A percentile compares a stretch with the other conserved stretches of the same genome.
Conservation (phyloP, 64 coral and sea anemone genomes). For the Dendronephthya gigantea region DNA sequence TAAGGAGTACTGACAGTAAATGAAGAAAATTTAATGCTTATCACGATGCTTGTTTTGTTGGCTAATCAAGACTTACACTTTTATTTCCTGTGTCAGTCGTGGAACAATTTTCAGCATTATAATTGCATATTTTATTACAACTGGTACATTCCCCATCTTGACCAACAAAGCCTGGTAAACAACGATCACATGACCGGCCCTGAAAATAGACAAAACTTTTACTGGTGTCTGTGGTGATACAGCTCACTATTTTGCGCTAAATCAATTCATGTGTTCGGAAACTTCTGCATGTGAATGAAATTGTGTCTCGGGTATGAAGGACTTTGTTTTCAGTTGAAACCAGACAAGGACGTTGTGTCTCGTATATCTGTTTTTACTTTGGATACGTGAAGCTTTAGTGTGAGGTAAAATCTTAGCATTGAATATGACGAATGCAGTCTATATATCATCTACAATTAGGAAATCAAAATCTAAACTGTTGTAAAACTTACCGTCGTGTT, state of each 20-base stretch:
- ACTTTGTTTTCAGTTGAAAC: too few species aligned
- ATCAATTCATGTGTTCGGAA: too few species aligned
- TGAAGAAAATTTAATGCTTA: neutral
- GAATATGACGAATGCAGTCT: too few species aligned
- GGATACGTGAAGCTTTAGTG: too few species aligned
- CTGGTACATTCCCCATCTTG: slow-evolving; percentile 61
- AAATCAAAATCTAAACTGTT: neutral
- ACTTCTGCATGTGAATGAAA: too few species aligned
- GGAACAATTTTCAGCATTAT: slow-evolving; percentile 68
- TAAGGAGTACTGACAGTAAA: neutral
- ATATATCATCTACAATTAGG: too few species aligned
- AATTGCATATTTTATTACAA: slow-evolving; percentile 51
- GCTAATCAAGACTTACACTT: neutral
- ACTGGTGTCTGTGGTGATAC: neutral
- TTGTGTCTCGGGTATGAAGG: too few species aligned
- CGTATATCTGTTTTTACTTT: too few species aligned
- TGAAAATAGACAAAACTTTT: slow-evolving; percentile 12
- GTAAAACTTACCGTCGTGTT: slow-evolving; percentile 65
- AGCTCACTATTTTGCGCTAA: neutral
- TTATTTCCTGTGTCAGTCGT: neutral
- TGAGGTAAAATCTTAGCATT: too few species aligned
- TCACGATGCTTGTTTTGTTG: neutral
- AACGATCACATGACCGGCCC: slow-evolving; percentile 66
- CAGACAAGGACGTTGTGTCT: too few species aligned
- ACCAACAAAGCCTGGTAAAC: slow-evolving; percentile 70